Conservation (phyloP, 2,113 vertebrate species). For the Clarias gariepinus region DNA sequence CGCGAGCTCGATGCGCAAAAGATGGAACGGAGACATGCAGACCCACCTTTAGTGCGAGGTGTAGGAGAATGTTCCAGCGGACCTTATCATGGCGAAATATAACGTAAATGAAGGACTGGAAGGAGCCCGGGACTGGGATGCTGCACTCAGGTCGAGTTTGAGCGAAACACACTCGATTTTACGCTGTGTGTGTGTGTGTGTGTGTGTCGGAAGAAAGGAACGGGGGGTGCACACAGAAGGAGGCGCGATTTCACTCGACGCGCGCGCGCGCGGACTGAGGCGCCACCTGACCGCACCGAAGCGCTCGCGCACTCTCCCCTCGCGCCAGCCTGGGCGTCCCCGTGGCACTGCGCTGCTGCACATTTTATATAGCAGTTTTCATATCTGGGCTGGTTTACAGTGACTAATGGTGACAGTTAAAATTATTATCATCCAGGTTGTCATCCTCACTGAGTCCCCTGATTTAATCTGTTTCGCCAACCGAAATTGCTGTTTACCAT, state of each 20-base stretch:
- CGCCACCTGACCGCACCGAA: slow-evolving; percentile 3
- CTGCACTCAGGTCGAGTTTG: not conserved
- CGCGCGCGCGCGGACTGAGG: slow-evolving; percentile 5
- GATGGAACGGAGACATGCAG: slow-evolving; percentile 10
- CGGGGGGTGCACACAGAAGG: not conserved
- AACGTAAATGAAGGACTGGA: not conserved
- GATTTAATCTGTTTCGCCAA: not conserved
- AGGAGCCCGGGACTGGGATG: not conserved
- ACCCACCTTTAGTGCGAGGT: slow-evolving; percentile 47
- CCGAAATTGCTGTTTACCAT: not conserved
- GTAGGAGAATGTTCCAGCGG: not conserved
- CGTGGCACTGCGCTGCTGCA: not conserved
- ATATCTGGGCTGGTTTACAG: not conserved
- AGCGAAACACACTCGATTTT: not conserved
- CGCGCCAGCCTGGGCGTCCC: not conserved
- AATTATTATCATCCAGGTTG: not conserved
- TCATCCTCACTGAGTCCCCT: not conserved
- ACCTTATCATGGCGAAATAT: slow-evolving; percentile 23
- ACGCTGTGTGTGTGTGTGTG: slow-evolving; percentile 38
- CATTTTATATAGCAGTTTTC: not conserved
- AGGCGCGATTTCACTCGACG: slow-evolving; percentile 11
- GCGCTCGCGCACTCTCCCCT: not conserved
- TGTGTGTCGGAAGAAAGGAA: not conserved
- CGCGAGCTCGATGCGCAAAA: slow-evolving; percentile 24
- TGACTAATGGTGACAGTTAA: no score